phyloP scores from a whole-genome alignment of 2,888 invertebrate species.

The Lordiphosa andalusiaca region DNA sequence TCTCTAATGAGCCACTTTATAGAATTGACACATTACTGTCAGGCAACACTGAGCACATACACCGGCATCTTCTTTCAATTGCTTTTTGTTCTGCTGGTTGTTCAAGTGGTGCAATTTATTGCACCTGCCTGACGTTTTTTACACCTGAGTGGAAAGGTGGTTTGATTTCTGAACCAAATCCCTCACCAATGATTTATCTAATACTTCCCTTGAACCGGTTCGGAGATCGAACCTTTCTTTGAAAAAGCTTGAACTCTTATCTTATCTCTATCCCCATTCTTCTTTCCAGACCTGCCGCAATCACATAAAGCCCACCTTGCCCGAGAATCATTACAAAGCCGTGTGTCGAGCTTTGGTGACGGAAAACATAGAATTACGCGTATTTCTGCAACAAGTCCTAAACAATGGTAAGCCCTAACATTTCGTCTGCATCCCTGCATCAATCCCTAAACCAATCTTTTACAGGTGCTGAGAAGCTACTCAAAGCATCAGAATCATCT shows the following conservation, averaged over 20 bases:
- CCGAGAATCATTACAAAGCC: conserved; percentile 87
- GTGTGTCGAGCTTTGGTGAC: conserved; percentile 95
- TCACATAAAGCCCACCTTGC: conserved; percentile 81
- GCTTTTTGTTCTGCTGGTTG: neutral
- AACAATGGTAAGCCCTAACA: conserved; percentile 80
- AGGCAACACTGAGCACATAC: conserved; percentile 61
- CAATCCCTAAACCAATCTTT: conserved; percentile 3
- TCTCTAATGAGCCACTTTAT: conserved; percentile 71
- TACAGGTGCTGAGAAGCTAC: conserved; percentile 85
- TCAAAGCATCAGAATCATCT: conserved; percentile 74
- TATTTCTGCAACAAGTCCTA: conserved; percentile 92
- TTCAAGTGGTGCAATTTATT: conserved; percentile 45
- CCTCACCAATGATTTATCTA: too few species aligned
- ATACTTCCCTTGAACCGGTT: too few species aligned
- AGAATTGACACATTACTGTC: conserved; percentile 74
- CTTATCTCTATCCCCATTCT: too few species aligned
- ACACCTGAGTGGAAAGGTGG: conserved; percentile 45
- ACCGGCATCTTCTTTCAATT: neutral
- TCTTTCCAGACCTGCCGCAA: conserved; percentile 81
- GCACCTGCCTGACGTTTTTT: conserved; percentile 63
- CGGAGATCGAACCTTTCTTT: too few species aligned
- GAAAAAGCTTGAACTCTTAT: too few species aligned
- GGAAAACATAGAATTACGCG: conserved; percentile 93
- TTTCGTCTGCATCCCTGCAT: neutral
- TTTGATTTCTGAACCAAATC: too few species aligned